A percentile compares a stretch with the other conserved stretches of the same genome.
Evolutionary conservation across 2,797 vertebrate genomes (phyloP).

Genomic region (Pachyuromys duprasi): DNA sequence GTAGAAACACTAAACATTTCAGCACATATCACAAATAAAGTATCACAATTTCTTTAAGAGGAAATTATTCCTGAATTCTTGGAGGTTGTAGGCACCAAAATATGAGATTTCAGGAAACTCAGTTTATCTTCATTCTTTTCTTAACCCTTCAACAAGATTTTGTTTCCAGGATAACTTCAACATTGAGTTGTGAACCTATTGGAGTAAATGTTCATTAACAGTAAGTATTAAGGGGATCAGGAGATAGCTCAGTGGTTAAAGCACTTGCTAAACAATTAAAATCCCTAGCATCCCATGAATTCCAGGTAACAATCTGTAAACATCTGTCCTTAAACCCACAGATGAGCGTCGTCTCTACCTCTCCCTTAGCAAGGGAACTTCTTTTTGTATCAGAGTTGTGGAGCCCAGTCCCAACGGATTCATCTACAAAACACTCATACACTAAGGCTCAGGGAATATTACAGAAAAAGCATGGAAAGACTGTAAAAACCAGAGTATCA

Average conservation of each 20-base stretch:
- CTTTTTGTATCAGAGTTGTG: not conserved
- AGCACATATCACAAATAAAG: slow-evolving; percentile 58
- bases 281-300: too few relatives aligned
- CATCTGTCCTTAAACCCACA: not conserved
- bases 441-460: not conserved
- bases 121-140: slow-evolving; percentile 5
- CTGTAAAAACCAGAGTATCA: not conserved
- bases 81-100: slow-evolving; percentile 17
- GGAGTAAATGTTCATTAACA: not conserved
- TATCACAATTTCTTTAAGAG: slow-evolving; percentile 42
- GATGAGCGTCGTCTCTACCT: not conserved
- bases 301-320: not conserved
- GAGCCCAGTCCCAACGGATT: not conserved
- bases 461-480: not conserved
- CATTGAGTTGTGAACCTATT: not conserved
- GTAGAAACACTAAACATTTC: slow-evolving; percentile 66
- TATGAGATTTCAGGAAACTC: slow-evolving; percentile 29
- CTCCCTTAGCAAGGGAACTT: not conserved
- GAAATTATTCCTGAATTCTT: slow-evolving; percentile 52
- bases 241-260: not conserved
- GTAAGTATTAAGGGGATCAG: not conserved
- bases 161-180: slow-evolving; percentile 58
- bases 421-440: not conserved
- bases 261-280: not conserved
- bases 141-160: slow-evolving; percentile 55